phyloP scores from a whole-genome alignment of 2,113 vertebrate species.

The Leuciscus idus region DNA sequence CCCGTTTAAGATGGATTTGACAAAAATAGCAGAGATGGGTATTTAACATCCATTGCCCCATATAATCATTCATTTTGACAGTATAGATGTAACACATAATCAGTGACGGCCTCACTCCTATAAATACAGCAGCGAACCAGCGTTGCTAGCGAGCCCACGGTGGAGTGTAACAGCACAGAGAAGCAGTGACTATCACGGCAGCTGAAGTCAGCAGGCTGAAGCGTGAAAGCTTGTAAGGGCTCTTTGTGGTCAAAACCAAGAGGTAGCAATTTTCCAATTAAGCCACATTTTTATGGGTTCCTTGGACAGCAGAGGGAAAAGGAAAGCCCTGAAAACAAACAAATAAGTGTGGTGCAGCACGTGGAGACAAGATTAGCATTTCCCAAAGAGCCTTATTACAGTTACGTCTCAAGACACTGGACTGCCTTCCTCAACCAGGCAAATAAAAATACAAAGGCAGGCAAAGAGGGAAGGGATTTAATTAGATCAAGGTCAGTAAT shows the following conservation, averaged over 20 bases:
- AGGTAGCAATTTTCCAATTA: constrained; percentile 54
- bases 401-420: constrained; percentile 6
- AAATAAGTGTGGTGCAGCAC: constrained; percentile 48
- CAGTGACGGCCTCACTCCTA: not conserved
- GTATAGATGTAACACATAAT: constrained; percentile 7
- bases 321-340: constrained; percentile 46
- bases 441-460: constrained; percentile 17
- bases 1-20: not conserved
- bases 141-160: not conserved
- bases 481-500: constrained; percentile 50
- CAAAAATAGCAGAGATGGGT: not conserved
- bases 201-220: constrained; percentile 35
- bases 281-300: constrained; percentile 55
- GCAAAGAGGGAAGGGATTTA: constrained; percentile 27
- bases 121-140: constrained; percentile 14
- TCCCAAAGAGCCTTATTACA: constrained; percentile 44
- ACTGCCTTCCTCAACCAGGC: not conserved
- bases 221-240: constrained; percentile 10
- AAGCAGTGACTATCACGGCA: constrained; percentile 29
- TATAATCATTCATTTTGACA: constrained; percentile 12
- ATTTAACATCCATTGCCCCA: not conserved
- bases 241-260: constrained; percentile 52
- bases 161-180: not conserved
- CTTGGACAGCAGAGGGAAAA: constrained; percentile 34
- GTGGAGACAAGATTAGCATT: constrained; percentile 48